Base-by-base conservation (phyloP, 2,113 vertebrate genomes). In the Lonchura striata region DNA sequence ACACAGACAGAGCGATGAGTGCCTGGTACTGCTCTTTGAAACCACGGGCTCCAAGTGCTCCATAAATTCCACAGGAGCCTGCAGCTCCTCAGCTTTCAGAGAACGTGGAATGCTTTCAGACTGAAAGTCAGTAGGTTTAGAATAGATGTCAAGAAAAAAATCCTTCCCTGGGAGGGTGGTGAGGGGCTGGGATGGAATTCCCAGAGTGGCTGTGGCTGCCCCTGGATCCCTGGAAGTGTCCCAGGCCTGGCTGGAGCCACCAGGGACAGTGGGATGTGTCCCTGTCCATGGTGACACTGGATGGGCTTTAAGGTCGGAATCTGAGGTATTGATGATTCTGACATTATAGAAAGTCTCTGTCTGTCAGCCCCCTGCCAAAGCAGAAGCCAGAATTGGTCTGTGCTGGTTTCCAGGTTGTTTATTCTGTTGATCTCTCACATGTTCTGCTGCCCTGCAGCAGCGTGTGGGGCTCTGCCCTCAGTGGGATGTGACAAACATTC, bases 191-290 rank as follows among this genome's bases (percentile, higher is more conserved):
- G 17, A 23, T 31, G 31, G 61, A 21, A 50, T 69, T 33, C 33
- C 37, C 64, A 53, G 63, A 18, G 33, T 0, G 15, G 72, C 22
- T 33, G 31, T 25, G 82, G 52, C 61, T 76, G 82, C 37, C 11
- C 53, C 53, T 64, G 69, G n/a, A 78, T 69, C 54, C 46, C 53
- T 77, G 63, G 33, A 0, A 78, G 28, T 61, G 54, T 0, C 47
- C 47, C 4, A 46, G 47, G n/a, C 3, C 12, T 15, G 33, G 27
- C 1, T 64, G 68, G 50, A 70, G 27, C 54, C 4, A 0, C 46
- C n/a, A n/a, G 74, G 54, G 24, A 4, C 24, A 10, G 28, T 20
- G 28, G 54, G 1, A 76, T 25, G 1, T 59, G 71, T 35, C 50
- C 61, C 52, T 85, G 42, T 7, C 24, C n/a, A 5, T n/a, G 41